Percentiles rank a stretch among this genome's conserved stretches.
Conservation (phyloP, 1,140 invertebrate genomes). For the Hesperophylax magnus region DNA sequence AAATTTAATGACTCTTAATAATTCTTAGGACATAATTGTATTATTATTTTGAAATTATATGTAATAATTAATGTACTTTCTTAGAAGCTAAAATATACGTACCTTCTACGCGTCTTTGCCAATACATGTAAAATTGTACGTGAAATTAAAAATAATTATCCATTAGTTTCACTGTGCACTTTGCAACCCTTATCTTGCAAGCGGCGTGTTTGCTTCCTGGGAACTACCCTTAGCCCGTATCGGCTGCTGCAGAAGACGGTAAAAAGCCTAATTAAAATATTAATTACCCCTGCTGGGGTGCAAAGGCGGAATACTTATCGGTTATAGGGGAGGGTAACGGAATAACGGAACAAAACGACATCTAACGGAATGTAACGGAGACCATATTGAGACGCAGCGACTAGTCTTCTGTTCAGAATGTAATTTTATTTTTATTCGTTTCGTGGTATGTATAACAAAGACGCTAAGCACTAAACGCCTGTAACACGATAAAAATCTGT, state of each 20-base stretch:
- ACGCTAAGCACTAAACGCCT: too few relatives aligned
- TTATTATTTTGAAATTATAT: too few relatives aligned
- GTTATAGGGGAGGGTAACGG: not conserved
- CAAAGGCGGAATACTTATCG: not conserved
- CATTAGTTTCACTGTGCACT: not conserved
- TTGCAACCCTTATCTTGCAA: not conserved
- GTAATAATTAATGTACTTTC: not conserved
- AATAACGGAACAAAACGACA: not conserved
- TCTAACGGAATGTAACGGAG: not conserved
- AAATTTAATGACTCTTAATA: too few relatives aligned
- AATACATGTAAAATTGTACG: not conserved
- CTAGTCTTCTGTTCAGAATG: too few relatives aligned
- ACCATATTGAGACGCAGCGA: too few relatives aligned
- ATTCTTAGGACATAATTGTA: too few relatives aligned
- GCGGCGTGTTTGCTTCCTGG: not conserved
- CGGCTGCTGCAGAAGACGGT: constrained; percentile 29
- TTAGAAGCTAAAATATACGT: not conserved
- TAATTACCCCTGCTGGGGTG: constrained; percentile 31
- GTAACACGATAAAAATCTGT: too few relatives aligned
- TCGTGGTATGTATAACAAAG: too few relatives aligned
- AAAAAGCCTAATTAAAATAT: constrained; percentile 46
- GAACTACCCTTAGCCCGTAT: constrained; percentile 11
- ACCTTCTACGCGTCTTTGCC: not conserved
- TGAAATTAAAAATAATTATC: too few relatives aligned
- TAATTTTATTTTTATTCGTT: too few relatives aligned